phyloP scores from a whole-genome alignment of 2,113 vertebrate genomes.

The Brevimyrus niger region DNA sequence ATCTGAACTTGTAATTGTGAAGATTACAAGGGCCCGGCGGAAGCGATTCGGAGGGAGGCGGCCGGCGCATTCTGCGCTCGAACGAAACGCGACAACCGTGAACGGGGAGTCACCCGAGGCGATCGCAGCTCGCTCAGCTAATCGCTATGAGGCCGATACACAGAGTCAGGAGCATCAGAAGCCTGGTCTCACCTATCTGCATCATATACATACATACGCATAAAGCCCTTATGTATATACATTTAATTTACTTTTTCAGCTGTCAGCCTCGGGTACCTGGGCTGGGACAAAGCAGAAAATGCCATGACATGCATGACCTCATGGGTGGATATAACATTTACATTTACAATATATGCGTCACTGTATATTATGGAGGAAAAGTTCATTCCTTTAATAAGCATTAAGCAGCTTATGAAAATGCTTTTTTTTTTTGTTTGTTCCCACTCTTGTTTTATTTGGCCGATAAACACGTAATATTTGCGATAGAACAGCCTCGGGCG shows the following conservation, averaged over 20 bases:
- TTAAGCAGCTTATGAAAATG: background rate
- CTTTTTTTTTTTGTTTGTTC: background rate
- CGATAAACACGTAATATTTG: slow-evolving; percentile 24
- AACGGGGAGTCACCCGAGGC: background rate
- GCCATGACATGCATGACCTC: background rate
- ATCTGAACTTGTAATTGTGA: slow-evolving; percentile 6
- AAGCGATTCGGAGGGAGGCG: background rate
- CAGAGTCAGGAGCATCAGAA: background rate
- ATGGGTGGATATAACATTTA: background rate
- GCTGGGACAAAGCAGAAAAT: background rate
- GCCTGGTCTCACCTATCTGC: background rate
- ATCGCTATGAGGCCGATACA: background rate
- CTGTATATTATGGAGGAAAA: background rate
- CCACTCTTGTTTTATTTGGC: background rate
- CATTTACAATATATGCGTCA: background rate
- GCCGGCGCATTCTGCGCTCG: background rate
- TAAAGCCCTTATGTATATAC: background rate
- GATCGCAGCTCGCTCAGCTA: background rate
- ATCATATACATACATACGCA: background rate
- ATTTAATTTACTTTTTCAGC: background rate
- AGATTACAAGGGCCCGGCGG: background rate
- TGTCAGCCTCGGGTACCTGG: no score
- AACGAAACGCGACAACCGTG: background rate
- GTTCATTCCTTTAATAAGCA: background rate
- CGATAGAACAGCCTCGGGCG: slow-evolving; percentile 28